Evolutionary conservation across 2,888 invertebrate genomes (phyloP).

Genomic region (Lasius fuliginosus): DNA sequence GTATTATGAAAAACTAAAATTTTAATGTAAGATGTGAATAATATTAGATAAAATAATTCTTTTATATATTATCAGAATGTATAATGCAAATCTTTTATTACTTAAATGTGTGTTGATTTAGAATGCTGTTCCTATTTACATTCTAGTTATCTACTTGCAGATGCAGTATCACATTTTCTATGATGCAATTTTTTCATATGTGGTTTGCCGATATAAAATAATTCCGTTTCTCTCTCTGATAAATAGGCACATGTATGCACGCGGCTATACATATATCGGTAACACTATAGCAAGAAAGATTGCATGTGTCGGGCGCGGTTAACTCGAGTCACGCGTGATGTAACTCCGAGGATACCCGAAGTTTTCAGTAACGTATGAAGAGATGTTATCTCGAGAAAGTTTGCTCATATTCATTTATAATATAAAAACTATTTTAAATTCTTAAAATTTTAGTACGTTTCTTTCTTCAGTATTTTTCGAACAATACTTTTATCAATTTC

Average conservation of each 20-base stretch:
- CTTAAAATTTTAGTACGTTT: background rate
- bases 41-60: background rate
- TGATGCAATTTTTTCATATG: background rate
- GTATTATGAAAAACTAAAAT: background rate
- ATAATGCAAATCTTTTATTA: background rate
- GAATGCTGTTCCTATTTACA: background rate
- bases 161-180: background rate
- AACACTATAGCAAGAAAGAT: constrained; percentile 10
- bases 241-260: background rate
- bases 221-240: background rate
- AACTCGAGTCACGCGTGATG: constrained; percentile 59
- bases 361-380: constrained; percentile 57
- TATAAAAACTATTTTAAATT: background rate
- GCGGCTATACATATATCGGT: constrained; percentile 2
- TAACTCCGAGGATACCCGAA: constrained; percentile 58
- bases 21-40: background rate
- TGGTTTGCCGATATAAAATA: constrained; percentile 8
- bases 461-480: background rate
- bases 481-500: background rate
- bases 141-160: background rate
- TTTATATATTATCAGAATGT: background rate
- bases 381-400: background rate
- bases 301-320: constrained; percentile 68
- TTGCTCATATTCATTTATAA: background rate
- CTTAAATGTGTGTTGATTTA: background rate